Evolutionary conservation across 2,888 invertebrate species (phyloP), one percentile per base, ranked within the genome.

Genomic region (Spilarctia lutea): DNA sequence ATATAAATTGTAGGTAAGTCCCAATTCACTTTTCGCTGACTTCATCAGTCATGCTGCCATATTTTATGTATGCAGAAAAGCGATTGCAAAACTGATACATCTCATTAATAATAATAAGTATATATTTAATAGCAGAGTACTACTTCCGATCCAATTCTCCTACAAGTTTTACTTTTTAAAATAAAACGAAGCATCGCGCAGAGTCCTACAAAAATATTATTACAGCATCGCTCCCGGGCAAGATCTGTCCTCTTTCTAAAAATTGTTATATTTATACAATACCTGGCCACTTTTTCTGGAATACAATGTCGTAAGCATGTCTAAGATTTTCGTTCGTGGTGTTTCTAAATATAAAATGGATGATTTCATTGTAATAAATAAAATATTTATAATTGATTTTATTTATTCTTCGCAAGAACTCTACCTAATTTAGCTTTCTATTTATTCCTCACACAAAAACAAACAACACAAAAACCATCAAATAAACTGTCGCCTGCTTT

Each of bases 151-250:
- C 30, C 30, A 20, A 63, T 30, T 16, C 30, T 27, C 18, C 39
- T 66, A 66, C 39, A 0, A 42, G 66, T 66, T n/a, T 39, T 42
- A n/a, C 27, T 63, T 63, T 27, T 30, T 63, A 30, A 52, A 65
- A 35, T 65, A 52, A 30, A 78, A 78, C 71, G 75, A 74, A 72
- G 52, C 60, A n/a, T n/a, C 27, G 48, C 72, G 69, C 33, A 8
- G 20, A 30, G 77, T 65, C n/a, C 52, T 72, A 76, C 65, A 67
- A 75, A 73, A 79, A 71, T 24, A 48, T 75, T 76, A 76, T 80
- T 67, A 80, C 68, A 48, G n/a, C 13, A 16, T 68, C 56, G 68
- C 81, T 73, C 33, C 8, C 2, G 42, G 72, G 70, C 74, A 56
- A 66, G 30, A 45, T 6, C 71, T 63, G 63, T 63, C 42, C 27